These are phyloP conservation scores for Trachythela sp. DNA, from an alignment of 64 coral and sea anemone species.

Conservation along the genomic window DNA sequence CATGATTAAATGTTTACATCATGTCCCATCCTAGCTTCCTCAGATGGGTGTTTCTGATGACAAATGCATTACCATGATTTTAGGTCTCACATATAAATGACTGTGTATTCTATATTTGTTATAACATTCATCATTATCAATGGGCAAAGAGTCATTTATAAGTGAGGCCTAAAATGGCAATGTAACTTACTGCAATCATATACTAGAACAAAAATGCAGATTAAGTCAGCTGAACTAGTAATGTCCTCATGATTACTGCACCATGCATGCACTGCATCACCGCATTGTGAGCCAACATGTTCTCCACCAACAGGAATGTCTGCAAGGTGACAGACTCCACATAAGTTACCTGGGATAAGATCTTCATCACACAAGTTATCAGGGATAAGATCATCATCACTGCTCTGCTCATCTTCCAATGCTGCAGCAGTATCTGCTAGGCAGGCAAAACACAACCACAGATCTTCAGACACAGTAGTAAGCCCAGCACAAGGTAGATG, in stretches of 20 bases:
- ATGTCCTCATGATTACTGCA: no score
- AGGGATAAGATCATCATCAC: not conserved
- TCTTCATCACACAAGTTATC: not conserved
- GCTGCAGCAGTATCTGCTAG: constrained; percentile 16
- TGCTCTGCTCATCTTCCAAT: not conserved
- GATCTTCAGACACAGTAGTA: constrained; percentile 22
- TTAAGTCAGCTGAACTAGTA: not conserved
- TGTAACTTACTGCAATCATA: no score
- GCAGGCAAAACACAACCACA: constrained; percentile 22
- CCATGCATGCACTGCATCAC: no score
- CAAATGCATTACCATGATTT: no score
- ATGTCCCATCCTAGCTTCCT: no score
- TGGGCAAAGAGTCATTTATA: no score
- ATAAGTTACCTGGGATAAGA: not conserved
- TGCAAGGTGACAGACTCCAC: not conserved
- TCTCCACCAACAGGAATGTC: not conserved
- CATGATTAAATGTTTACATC: no score
- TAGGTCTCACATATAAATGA: no score
- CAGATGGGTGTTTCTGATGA: no score
- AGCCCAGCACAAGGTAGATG: constrained; percentile 64
- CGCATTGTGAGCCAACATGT: not conserved
- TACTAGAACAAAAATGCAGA: not conserved
- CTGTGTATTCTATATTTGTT: no score
- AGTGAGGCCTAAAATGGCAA: no score
- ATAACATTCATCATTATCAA: no score